phyloP scores from a whole-genome alignment of 2,797 vertebrate genomes.

The Muraenolepis orangiensis region DNA sequence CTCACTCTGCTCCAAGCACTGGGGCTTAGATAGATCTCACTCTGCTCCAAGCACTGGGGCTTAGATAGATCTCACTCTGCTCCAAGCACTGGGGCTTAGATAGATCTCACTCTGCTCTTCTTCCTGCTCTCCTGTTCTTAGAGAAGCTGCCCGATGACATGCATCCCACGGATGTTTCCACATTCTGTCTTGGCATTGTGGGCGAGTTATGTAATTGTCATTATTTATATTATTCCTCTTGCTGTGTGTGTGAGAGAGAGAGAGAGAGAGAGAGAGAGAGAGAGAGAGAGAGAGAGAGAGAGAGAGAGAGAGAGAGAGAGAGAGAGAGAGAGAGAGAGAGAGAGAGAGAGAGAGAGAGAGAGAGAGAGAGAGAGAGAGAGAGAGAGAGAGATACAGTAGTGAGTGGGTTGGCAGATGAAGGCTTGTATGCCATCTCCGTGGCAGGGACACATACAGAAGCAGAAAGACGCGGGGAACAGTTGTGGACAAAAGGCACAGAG shows the following conservation, averaged over 20 bases:
- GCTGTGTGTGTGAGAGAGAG: not conserved
- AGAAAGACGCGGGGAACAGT: constrained; percentile 39
- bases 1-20: no score
- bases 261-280: not conserved
- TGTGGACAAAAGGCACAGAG: constrained; percentile 32
- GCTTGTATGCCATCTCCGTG: constrained; percentile 54
- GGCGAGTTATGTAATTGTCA: not conserved
- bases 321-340: no score
- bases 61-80: not conserved
- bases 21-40: no score
- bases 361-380: no score
- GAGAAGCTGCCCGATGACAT: not conserved
- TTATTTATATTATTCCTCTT: not conserved
- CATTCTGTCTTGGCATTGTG: not conserved
- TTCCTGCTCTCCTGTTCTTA: not conserved
- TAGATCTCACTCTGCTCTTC: not conserved
- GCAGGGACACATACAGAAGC: constrained; percentile 2
- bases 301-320: no score
- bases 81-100: constrained; percentile 6
- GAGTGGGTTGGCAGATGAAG: constrained; percentile 61
- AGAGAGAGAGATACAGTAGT: constrained; percentile 21
- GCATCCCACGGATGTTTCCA: not conserved
- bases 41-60: constrained; percentile 20
- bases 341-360: not conserved
- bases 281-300: no score